These are phyloP conservation scores for Brienomyrus longianalis DNA, from an alignment of 2,113 vertebrate species.

Conservation along the genomic window DNA sequence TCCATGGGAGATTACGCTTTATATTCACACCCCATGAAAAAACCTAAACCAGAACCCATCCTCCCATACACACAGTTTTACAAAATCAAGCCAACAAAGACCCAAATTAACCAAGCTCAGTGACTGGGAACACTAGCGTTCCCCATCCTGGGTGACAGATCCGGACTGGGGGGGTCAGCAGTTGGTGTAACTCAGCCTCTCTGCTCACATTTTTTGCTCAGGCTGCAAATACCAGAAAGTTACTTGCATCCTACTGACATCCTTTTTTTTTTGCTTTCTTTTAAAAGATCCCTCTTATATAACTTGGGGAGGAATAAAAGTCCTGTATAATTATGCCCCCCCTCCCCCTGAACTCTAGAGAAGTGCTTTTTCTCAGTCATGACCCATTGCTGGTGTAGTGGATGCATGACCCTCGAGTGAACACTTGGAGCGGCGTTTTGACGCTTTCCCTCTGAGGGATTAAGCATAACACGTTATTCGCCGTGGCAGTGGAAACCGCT, in stretches of 20 bases:
- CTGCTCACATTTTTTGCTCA: neutral
- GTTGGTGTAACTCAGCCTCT: slow-evolving; percentile 2
- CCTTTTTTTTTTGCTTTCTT: too few relatives aligned
- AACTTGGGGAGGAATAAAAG: neutral
- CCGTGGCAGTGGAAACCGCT: neutral
- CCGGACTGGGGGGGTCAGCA: neutral
- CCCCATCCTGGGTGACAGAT: neutral
- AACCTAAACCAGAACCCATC: neutral
- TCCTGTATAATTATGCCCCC: neutral
- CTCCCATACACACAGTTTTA: neutral
- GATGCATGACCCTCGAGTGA: neutral
- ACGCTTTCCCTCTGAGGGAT: neutral
- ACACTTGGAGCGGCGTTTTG: neutral
- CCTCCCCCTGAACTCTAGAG: neutral
- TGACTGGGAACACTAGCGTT: neutral
- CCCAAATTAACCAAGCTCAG: neutral
- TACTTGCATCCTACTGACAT: neutral
- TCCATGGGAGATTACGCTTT: neutral
- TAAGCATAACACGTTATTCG: neutral
- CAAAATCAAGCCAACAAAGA: neutral
- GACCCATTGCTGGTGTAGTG: neutral
- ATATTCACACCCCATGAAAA: neutral
- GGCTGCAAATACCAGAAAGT: neutral
- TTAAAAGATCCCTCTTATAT: neutral
- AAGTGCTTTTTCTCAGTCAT: neutral